A percentile compares a stretch with the other conserved stretches of the same genome.
Evolutionary conservation across 2,888 invertebrate species (phyloP).

Genomic region (Thera britannica): DNA sequence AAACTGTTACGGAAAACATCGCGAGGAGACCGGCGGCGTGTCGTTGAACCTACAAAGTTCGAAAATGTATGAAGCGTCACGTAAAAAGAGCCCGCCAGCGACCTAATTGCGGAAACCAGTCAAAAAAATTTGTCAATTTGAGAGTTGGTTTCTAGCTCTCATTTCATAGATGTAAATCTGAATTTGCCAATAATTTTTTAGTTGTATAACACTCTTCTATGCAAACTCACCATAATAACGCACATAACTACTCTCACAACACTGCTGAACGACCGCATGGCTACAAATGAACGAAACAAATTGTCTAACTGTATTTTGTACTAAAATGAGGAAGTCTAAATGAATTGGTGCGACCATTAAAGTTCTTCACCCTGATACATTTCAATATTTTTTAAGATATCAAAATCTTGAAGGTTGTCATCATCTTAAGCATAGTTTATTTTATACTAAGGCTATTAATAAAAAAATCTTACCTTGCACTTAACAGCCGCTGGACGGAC

Average conservation of each 20-base stretch:
- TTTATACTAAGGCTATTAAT: background rate
- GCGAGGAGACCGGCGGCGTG: no score
- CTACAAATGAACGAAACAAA: constrained; percentile 18
- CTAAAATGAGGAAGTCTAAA: constrained; percentile 16
- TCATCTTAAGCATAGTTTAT: background rate
- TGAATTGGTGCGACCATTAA: background rate
- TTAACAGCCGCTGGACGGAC: constrained; percentile 75
- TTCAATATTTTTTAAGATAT: no score
- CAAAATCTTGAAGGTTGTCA: no score
- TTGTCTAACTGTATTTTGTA: background rate
- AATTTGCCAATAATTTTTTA: background rate
- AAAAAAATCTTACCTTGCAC: constrained; percentile 61
- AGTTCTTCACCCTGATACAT: no score
- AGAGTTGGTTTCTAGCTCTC: no score
- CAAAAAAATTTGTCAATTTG: no score
- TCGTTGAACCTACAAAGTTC: no score
- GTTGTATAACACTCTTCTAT: background rate
- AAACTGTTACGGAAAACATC: no score
- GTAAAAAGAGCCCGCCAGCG: no score
- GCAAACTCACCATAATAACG: constrained; percentile 20
- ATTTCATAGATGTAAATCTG: background rate
- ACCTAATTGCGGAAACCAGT: no score
- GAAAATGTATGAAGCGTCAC: no score
- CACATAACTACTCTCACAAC: constrained; percentile 34
- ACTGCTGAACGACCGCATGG: constrained; percentile 21